Evolutionary conservation across 1,140 invertebrate genomes (phyloP).

Genomic region (Drosophila fuyamai): DNA sequence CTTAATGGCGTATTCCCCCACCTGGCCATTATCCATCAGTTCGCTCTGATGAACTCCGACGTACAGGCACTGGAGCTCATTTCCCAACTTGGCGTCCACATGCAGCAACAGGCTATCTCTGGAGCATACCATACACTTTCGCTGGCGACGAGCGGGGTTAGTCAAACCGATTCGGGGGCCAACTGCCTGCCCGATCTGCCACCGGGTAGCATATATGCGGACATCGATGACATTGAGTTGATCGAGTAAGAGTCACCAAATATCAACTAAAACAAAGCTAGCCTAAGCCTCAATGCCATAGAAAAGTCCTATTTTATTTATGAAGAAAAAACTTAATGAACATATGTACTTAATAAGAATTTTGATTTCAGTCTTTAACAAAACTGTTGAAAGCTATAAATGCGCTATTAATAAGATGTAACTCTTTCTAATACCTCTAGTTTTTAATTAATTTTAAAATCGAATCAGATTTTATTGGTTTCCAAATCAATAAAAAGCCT

Average conservation of each 20-base stretch:
- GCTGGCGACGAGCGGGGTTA: conserved; percentile 41
- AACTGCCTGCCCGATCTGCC: conserved; percentile 33
- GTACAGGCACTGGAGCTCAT: conserved; percentile 75
- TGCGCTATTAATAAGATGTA: no score
- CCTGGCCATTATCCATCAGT: conserved; percentile 77
- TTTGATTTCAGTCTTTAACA: no score
- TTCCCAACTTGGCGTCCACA: conserved; percentile 78
- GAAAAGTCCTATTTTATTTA: conserved; percentile 3
- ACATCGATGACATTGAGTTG: conserved; percentile 80
- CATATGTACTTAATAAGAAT: background rate
- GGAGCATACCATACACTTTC: conserved; percentile 66
- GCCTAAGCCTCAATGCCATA: conserved; percentile 23
- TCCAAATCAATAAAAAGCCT: background rate
- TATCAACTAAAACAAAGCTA: conserved; percentile 19
- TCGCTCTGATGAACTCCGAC: conserved; percentile 77
- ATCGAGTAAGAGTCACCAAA: conserved; percentile 58
- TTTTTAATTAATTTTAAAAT: background rate
- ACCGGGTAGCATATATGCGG: conserved; percentile 69
- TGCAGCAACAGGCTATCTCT: conserved; percentile 72
- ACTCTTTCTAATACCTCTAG: background rate
- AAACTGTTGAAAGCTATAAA: no score
- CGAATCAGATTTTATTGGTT: background rate
- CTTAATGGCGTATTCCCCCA: conserved; percentile 75
- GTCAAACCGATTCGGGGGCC: background rate
- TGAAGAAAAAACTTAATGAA: background rate